These are phyloP conservation scores for Eleutherodactylus coqui DNA, from an alignment of 2,797 vertebrate genomes.

Conservation along the genomic window DNA sequence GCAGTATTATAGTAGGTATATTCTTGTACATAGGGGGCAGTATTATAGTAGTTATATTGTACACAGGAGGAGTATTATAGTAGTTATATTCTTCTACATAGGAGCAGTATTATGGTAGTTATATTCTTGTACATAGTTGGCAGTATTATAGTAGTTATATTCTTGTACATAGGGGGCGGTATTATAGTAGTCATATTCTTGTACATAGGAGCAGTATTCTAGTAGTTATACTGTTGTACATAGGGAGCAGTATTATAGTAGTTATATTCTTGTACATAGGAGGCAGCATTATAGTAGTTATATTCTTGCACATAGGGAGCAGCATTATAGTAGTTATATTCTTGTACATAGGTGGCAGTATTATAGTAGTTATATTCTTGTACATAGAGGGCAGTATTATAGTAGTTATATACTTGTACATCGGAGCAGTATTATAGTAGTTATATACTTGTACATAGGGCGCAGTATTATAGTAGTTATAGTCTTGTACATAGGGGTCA, in stretches of 20 bases:
- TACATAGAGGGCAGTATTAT: not conserved
- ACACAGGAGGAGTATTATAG: too few relatives aligned
- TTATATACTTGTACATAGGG: not conserved
- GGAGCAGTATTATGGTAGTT: too few relatives aligned
- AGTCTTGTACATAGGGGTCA: not conserved
- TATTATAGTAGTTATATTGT: too few relatives aligned
- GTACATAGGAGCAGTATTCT: not conserved
- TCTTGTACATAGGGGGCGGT: not conserved
- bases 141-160: slow-evolving; percentile 11
- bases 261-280: slow-evolving; percentile 3
- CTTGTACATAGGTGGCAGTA: not conserved
- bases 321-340: slow-evolving; percentile 14
- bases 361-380: not conserved
- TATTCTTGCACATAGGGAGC: not conserved
- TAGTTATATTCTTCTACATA: too few relatives aligned
- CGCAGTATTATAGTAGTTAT: not conserved
- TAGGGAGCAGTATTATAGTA: slow-evolving; percentile 4
- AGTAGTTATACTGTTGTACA: not conserved
- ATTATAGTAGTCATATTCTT: slow-evolving; percentile 21
- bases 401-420: not conserved
- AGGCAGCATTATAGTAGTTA: not conserved
- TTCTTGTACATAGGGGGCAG: too few relatives aligned
- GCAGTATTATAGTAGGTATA: too few relatives aligned
- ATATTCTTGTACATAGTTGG: not conserved
- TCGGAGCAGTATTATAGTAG: slow-evolving; percentile 1